Evolutionary conservation across 2,888 invertebrate genomes (phyloP), one percentile per base, ranked within the genome.

Genomic region (Leucophenga maculata): DNA sequence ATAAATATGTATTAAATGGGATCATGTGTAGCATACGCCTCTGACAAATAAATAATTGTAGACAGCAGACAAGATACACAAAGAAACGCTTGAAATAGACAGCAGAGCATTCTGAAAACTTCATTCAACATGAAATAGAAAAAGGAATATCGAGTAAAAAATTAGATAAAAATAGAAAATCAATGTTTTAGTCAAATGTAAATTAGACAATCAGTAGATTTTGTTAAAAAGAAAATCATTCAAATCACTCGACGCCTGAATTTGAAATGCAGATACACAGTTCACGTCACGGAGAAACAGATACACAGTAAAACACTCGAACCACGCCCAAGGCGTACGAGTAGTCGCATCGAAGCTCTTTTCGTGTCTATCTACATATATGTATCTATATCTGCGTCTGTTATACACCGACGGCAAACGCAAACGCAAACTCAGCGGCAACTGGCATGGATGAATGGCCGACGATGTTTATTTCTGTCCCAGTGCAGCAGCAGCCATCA

Each of bases 351-450:
- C 20, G 52, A 1, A 52, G 16, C 52, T 1, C 9, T 39, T 39
- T 39, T 39, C 11, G 39, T 39, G 11, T 39, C 39, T 39, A 39
- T 11, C 67, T 16, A 16, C n/a, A 48, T 62, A 13, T n/a, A 72
- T 78, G 77, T 78, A 77, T 84, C 77, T 74, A 70, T 75, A 14
- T n/a, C 72, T 78, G 75, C 76, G 76, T 84, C 77, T 74, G 69
- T 75, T 66, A 68, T 64, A 76, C 76, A 73, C 82, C 85, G 84
- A 75, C 85, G 85, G 82, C 80, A 78, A 59, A 65, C 59, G 52
- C 66, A 48, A 44, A 59, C 46, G 18, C 1, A 39, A n/a, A 59
- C 46, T n/a, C 1, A 39, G 13, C 62, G 16, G 22, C 67, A 44
- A 20, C 69, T 20, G 62, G 48, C 72, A 82, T 78, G 77, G 80